Evolutionary conservation across 2,888 invertebrate genomes (phyloP), one percentile per base, ranked within the genome.

Genomic region (Lycaena phlaeas): DNA sequence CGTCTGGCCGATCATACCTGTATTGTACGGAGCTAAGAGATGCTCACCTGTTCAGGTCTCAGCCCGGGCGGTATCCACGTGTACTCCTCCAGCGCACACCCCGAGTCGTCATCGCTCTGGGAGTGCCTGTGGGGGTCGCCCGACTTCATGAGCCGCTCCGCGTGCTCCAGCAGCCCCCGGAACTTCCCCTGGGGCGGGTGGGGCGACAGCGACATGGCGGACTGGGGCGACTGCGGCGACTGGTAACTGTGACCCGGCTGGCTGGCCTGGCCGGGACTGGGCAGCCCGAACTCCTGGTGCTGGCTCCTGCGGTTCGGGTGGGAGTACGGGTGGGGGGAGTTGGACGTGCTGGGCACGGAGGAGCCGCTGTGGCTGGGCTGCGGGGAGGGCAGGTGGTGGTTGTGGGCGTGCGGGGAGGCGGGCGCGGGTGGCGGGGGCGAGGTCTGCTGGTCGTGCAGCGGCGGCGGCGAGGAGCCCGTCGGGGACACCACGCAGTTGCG

Each of bases 11-110:
- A n/a, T n/a, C n/a, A 3, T 18, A 18, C 3, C 18, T 18, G 18
- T 18, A n/a, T n/a, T n/a, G n/a, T n/a, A n/a, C n/a, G n/a, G n/a
- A 18, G 18, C 18, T 18, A 5, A 3, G 18, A 18, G 18, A 5
- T 5, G 18, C 38, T 27, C 72, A 98, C 98, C 91, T 97, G 97
- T 82, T 98, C 97, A 1, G 98, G 97, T 68, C 97, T 89, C 10
- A 98, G 86, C 47, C 97, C 97, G 2, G 96, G 95, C 27, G 98
- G 98, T 48, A 98, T 95, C 98, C 98, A 98, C 1, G 97, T 96
- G 75, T 97, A 98, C 75, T 98, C 98, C 71, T 98, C 98, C 50
- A 98, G 82, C 14, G 97, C 97, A 71, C 98, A 98, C 6, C 98
- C 98, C 40, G 96, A 96, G 78, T 98, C 98, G 68, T 98, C 97